phyloP scores from a whole-genome alignment of 2,888 invertebrate genomes.

The Polymixis lichenea region DNA sequence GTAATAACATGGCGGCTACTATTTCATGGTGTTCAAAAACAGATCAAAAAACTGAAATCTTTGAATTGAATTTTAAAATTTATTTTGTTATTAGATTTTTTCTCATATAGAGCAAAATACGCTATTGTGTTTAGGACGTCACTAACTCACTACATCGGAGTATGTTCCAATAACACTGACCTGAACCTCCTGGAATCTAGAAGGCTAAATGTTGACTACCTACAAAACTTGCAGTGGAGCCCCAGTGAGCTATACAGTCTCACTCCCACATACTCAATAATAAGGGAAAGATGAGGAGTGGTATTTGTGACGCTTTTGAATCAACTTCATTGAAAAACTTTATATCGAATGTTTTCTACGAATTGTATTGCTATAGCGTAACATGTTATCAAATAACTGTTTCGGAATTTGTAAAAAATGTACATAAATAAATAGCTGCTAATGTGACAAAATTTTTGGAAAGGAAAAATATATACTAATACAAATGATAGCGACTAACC shows the following conservation, averaged over 20 bases:
- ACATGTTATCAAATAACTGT: not conserved
- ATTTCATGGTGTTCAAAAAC: no score
- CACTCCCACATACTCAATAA: not conserved
- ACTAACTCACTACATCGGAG: not conserved
- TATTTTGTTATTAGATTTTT: no score
- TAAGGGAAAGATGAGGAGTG: not conserved
- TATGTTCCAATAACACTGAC: not conserved
- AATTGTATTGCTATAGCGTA: not conserved
- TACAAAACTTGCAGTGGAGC: slow-evolving; percentile 3
- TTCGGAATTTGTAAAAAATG: slow-evolving; percentile 32
- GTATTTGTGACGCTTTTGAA: slow-evolving; percentile 19
- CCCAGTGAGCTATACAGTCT: not conserved
- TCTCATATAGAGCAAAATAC: no score
- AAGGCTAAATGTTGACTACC: slow-evolving; percentile 7
- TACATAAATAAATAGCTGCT: slow-evolving; percentile 39
- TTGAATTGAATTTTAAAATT: no score
- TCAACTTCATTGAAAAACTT: not conserved
- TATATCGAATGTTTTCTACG: not conserved
- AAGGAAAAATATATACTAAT: slow-evolving; percentile 32
- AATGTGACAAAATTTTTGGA: slow-evolving; percentile 12
- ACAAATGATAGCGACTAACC: slow-evolving; percentile 67
- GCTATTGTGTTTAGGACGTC: no score
- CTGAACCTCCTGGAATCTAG: not conserved
- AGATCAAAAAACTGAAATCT: no score
- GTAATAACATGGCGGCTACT: no score